phyloP scores from a whole-genome alignment of 1,140 invertebrate genomes.

The Bombyx mandarina region DNA sequence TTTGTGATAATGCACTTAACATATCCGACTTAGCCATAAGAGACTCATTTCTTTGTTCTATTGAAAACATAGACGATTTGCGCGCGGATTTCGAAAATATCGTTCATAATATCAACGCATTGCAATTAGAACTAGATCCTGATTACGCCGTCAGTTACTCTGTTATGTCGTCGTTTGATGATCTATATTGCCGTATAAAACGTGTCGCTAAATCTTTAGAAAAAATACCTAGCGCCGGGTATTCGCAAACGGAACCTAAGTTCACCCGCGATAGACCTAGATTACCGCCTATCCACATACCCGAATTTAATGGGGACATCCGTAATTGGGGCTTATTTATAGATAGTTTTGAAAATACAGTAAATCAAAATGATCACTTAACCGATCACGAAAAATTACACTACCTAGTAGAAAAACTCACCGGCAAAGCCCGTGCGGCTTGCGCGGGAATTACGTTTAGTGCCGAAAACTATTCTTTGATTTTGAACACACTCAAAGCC shows the following conservation, averaged over 20 bases:
- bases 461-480: not conserved
- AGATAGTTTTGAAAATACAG: conserved; percentile 2
- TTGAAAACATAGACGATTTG: too few relatives aligned
- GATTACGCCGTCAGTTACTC: not conserved
- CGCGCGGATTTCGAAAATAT: too few relatives aligned
- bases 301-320: conserved; percentile 1
- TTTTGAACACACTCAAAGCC: not conserved
- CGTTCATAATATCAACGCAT: not conserved
- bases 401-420: too few relatives aligned
- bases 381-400: conserved; percentile 1
- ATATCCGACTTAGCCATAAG: too few relatives aligned
- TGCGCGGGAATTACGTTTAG: too few relatives aligned
- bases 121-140: not conserved
- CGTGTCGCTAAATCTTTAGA: not conserved
- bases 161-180: not conserved
- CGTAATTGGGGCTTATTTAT: not conserved
- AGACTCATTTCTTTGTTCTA: too few relatives aligned
- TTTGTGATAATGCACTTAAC: too few relatives aligned
- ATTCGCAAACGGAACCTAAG: not conserved
- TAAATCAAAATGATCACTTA: not conserved
- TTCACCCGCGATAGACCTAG: not conserved
- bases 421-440: too few relatives aligned
- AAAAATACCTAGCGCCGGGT: not conserved
- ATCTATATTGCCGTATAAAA: conserved; percentile 1
- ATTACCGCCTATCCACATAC: not conserved